These are phyloP conservation scores for Thereva nobilitata DNA, from an alignment of 2,888 invertebrate species.

Conservation along the genomic window DNA sequence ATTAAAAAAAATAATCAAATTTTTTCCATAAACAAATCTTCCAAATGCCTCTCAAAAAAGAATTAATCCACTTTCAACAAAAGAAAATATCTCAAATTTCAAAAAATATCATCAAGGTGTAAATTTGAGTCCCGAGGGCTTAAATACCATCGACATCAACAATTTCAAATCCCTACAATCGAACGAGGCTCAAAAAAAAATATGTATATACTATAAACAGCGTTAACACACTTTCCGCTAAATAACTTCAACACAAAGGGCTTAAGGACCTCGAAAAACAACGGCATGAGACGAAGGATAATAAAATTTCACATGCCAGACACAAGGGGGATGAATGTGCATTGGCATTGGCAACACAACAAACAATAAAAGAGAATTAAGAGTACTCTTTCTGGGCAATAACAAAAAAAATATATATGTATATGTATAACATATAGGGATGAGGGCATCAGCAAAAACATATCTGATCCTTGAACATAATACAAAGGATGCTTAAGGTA, in stretches of 20 bases:
- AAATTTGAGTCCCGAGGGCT: constrained; percentile 19
- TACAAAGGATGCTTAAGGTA: constrained; percentile 21
- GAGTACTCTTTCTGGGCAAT: constrained; percentile 22
- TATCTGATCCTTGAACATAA: constrained; percentile 42
- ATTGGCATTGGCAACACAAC: constrained; percentile 27
- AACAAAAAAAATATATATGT: constrained; percentile 3
- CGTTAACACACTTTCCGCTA: constrained; percentile 36
- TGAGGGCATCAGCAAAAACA: constrained; percentile 39
- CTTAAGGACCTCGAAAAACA: constrained; percentile 32
- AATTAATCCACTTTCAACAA: too few relatives aligned
- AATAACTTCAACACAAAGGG: constrained; percentile 33
- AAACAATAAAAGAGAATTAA: constrained; percentile 43
- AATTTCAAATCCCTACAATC: not conserved
- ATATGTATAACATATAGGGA: not conserved
- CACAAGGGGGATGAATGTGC: constrained; percentile 14
- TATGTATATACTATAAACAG: constrained; percentile 9
- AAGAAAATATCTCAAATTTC: not conserved
- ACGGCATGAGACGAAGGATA: constrained; percentile 23
- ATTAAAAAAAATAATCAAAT: too few relatives aligned
- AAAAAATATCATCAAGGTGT: constrained; percentile 23
- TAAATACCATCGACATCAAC: constrained; percentile 13
- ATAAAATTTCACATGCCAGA: constrained; percentile 32
- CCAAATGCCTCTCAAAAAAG: too few relatives aligned
- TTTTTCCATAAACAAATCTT: too few relatives aligned
- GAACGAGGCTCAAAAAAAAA: not conserved